Conservation (phyloP, 2,113 vertebrate genomes). For the Phaetusa simplex region DNA sequence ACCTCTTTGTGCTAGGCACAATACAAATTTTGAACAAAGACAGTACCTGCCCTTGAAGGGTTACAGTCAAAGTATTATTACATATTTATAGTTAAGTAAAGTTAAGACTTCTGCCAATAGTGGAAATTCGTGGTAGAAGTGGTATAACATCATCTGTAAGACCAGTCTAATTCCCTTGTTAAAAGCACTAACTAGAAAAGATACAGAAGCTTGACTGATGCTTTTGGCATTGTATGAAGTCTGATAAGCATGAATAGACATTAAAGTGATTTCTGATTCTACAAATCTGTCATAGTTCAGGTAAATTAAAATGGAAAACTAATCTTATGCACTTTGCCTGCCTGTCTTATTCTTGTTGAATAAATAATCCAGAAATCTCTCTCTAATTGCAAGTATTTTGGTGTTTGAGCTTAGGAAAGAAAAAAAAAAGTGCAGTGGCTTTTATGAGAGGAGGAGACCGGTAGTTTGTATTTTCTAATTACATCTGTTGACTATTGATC, state of each 20-base stretch:
- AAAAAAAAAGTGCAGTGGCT: not conserved
- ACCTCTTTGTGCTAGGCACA: not conserved
- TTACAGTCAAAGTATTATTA: not conserved
- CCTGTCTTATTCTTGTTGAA: not conserved
- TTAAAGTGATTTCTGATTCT: not conserved
- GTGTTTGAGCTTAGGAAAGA: not conserved
- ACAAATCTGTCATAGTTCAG: not conserved
- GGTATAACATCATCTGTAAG: not conserved
- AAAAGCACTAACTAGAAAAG: not conserved
- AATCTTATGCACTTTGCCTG: not conserved
- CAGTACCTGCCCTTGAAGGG: not conserved
- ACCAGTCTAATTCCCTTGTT: not conserved
- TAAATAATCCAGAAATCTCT: not conserved
- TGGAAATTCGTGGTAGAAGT: not conserved
- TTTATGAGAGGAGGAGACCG: not conserved
- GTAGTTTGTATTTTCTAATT: conserved; percentile 40
- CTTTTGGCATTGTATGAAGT: not conserved
- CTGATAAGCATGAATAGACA: not conserved
- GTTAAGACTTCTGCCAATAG: not conserved
- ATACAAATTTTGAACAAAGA: not conserved
- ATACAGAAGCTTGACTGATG: not conserved
- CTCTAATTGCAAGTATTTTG: not conserved
- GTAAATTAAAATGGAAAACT: not conserved
- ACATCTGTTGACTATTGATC: conserved; percentile 1
- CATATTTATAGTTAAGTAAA: not conserved